Conservation (phyloP, 1,140 invertebrate species). For the Zaprionus capensis region DNA sequence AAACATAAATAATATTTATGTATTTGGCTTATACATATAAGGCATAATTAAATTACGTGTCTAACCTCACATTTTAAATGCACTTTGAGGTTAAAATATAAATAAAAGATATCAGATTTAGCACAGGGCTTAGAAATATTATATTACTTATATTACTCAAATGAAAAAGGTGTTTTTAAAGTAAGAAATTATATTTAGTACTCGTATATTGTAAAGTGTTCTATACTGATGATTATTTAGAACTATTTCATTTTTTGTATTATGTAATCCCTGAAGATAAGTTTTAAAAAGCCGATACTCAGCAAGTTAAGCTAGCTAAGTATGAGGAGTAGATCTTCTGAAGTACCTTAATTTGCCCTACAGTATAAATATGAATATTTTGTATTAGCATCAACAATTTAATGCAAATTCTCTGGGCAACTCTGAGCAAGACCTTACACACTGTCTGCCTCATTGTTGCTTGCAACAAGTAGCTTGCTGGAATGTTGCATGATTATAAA, state of each 20-base stretch:
- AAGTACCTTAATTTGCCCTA: neutral
- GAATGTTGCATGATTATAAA: constrained; percentile 63
- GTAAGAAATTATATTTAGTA: too few relatives aligned
- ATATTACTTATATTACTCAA: too few relatives aligned
- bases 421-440: neutral
- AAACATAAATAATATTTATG: neutral
- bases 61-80: neutral
- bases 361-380: neutral
- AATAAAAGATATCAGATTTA: neutral
- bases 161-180: too few relatives aligned
- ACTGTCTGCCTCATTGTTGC: neutral
- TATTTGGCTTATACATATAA: too few relatives aligned
- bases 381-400: neutral
- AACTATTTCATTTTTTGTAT: too few relatives aligned
- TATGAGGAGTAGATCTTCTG: neutral
- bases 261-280: too few relatives aligned
- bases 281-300: too few relatives aligned
- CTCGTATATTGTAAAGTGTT: too few relatives aligned
- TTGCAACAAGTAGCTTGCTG: constrained; percentile 53
- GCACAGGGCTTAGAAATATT: too few relatives aligned
- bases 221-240: too few relatives aligned
- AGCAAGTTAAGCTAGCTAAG: neutral
- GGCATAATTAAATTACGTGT: neutral
- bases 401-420: constrained; percentile 1
- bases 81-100: neutral